A percentile compares a stretch with the other conserved stretches of the same genome.
These are phyloP conservation scores for Laterallus jamaicensis DNA, from an alignment of 2,113 vertebrate genomes.

Conservation along the genomic window DNA sequence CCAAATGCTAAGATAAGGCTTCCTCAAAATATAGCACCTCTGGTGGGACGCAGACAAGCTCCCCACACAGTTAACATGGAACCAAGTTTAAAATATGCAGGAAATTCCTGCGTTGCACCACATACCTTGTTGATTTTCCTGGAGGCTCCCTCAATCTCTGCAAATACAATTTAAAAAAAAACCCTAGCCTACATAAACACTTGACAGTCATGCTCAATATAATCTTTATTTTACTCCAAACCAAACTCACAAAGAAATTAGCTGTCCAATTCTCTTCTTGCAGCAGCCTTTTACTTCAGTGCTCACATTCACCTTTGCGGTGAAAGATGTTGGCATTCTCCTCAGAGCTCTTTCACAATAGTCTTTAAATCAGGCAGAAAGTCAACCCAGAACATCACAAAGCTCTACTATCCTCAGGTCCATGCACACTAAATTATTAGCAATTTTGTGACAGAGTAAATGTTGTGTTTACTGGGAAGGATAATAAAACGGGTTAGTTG, in stretches of 20 bases:
- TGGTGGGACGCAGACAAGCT: background rate
- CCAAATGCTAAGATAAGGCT: background rate
- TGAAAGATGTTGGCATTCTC: background rate
- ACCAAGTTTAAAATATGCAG: background rate
- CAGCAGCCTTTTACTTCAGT: background rate
- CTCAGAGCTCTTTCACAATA: background rate
- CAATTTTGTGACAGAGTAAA: background rate
- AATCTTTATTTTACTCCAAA: background rate
- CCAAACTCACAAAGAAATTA: background rate
- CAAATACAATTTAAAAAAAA: background rate
- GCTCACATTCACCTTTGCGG: background rate
- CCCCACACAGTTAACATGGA: background rate
- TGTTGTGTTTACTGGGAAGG: background rate
- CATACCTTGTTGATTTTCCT: background rate
- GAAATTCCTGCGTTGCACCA: background rate
- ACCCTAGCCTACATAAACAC: background rate
- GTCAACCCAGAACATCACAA: background rate
- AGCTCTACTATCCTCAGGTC: background rate
- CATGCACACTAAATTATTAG: background rate
- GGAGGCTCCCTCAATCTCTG: background rate
- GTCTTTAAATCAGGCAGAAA: slow-evolving; percentile 11
- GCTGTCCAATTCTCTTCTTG: background rate
- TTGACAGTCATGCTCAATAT: background rate
- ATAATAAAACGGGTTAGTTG: background rate
- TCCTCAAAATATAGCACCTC: background rate